Evolutionary conservation across 1,140 invertebrate genomes (phyloP), one percentile per base, ranked within the genome.

Genomic region (Rhopalosiphum padi): DNA sequence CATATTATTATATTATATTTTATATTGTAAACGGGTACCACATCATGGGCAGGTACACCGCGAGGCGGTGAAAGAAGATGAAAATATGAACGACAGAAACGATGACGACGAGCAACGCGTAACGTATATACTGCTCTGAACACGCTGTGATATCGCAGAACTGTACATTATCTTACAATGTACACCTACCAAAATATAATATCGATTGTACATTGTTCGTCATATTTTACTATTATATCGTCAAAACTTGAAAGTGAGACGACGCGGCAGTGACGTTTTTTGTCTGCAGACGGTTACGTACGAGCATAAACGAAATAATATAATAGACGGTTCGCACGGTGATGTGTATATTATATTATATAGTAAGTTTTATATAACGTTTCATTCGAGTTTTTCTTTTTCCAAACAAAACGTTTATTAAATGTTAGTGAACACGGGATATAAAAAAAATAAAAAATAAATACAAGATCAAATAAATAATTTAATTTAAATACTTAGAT

Each of bases 401-500:
- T 77, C 15, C 60, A 35, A n/a, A 77, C 60, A 77, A 85, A 87
- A 51, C 86, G 30, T n/a, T 23, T 30, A 85, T 83, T 23, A n/a
- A 0, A 11, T 53, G 23, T 15, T n/a, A 25, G 53, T 89, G 8
- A 6, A 41, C 22, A 30, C 53, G 2, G 21, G 5, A 48, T 51
- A 8, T 6, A 35, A 41, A 7, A 25, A 25, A 15, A 90, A 37
- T 25, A 30, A 55, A 37, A 51, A 43, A n/a, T n/a, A 46, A 30
- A 51, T 35, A 88, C 46, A 51, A 51, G 18, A 25, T 90, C 23
- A 18, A 90, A 90, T 90, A 90, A 53, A 90, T 90, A 60, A 60
- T 90, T 41, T 60, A 90, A 60, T 53, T 89, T 89, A 55, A 89
- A 53, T 21, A 53, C 51, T n/a, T 55, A 55, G 43, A 41, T 41